Conservation (phyloP, 2,888 invertebrate species). For the Nemurella pictetii region DNA sequence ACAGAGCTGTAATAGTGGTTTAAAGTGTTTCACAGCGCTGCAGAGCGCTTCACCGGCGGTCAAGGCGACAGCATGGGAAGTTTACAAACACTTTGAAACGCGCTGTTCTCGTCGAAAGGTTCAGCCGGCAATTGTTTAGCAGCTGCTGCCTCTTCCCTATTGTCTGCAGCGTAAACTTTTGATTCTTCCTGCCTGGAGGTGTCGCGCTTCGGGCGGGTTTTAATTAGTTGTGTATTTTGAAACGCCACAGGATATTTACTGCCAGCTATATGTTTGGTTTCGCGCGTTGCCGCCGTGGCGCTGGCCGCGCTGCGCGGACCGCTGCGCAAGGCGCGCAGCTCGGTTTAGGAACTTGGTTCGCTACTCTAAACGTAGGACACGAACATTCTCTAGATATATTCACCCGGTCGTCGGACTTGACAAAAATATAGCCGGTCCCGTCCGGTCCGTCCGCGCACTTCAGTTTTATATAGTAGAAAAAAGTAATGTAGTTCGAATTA, state of each 20-base stretch:
- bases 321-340: neutral
- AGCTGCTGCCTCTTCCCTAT: neutral
- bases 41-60: too few species aligned
- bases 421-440: neutral
- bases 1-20: too few species aligned
- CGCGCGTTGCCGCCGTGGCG: neutral
- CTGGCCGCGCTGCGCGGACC: too few species aligned
- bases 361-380: neutral
- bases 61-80: too few species aligned
- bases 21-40: too few species aligned
- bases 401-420: neutral
- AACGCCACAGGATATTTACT: neutral
- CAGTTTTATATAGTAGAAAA: neutral
- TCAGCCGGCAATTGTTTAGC: too few species aligned
- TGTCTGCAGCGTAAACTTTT: neutral
- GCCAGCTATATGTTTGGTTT: too few species aligned
- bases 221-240: neutral
- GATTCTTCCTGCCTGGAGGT: neutral
- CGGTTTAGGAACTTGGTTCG: neutral
- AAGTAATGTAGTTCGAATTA: neutral
- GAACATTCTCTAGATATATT: neutral
- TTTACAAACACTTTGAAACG: too few species aligned
- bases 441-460: neutral
- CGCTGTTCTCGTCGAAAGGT: too few species aligned
- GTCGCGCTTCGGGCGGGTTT: neutral